Percentiles rank a stretch among this genome's conserved stretches.
Conservation (phyloP, 2,113 vertebrate genomes). For the Lucifuga dentata region DNA sequence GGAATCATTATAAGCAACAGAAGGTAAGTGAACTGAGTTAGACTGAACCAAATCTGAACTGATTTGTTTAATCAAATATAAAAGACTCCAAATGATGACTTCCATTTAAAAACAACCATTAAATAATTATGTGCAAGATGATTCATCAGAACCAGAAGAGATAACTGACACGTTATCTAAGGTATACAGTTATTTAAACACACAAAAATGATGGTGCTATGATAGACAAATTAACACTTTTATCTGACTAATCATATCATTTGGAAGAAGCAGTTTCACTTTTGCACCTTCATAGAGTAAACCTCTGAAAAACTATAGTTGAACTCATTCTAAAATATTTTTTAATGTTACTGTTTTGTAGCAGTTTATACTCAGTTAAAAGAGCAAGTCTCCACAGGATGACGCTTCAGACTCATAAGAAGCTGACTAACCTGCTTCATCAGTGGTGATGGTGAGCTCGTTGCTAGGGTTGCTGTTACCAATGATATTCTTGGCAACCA, state of each 20-base stretch:
- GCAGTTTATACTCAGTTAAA: too few species aligned
- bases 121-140: slow-evolving; percentile 25
- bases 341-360: too few species aligned
- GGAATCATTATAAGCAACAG: slow-evolving; percentile 52
- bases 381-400: background rate
- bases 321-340: too few species aligned
- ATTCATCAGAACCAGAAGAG: slow-evolving; percentile 21
- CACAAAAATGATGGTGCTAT: background rate
- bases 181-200: background rate
- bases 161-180: slow-evolving; percentile 13
- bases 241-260: background rate
- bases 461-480: slow-evolving; percentile 99
- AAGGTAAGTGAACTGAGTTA: slow-evolving; percentile 55
- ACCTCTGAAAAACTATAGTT: too few species aligned
- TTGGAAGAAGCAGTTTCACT: too few species aligned
- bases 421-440: slow-evolving; percentile 93
- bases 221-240: background rate
- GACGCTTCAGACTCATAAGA: background rate
- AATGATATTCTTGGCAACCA: slow-evolving; percentile 98
- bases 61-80: slow-evolving; percentile 38
- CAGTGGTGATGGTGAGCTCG: slow-evolving; percentile 97
- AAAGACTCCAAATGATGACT: slow-evolving; percentile 30
- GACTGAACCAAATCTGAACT: slow-evolving; percentile 39
- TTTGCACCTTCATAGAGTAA: too few species aligned
- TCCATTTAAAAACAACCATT: slow-evolving; percentile 37